Evolutionary conservation across 2,888 invertebrate species (phyloP).

Genomic region (Tethea ocularis): DNA sequence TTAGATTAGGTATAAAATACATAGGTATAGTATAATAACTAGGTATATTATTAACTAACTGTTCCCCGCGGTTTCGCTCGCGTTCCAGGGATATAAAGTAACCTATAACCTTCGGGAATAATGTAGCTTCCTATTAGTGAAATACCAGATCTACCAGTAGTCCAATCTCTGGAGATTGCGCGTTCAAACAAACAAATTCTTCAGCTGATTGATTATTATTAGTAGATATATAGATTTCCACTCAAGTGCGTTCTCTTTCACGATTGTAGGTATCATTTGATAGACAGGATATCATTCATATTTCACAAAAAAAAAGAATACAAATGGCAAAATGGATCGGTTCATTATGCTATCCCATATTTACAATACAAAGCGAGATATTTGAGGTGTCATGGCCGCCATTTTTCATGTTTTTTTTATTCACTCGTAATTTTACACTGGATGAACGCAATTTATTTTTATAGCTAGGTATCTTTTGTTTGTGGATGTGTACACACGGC

Average conservation of each 20-base stretch:
- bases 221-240: too few species aligned
- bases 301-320: not conserved
- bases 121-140: too few species aligned
- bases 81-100: too few species aligned
- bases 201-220: too few species aligned
- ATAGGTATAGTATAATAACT: too few species aligned
- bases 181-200: not conserved
- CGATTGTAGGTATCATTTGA: not conserved
- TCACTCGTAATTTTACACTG: not conserved
- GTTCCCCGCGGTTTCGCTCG: too few species aligned
- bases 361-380: constrained; percentile 3
- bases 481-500: not conserved
- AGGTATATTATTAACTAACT: too few species aligned
- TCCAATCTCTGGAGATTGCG: too few species aligned
- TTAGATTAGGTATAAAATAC: too few species aligned
- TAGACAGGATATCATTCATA: not conserved
- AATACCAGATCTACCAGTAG: too few species aligned
- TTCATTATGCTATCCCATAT: not conserved
- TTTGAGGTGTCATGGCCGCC: not conserved
- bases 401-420: not conserved
- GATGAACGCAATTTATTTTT: constrained; percentile 3
- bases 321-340: not conserved
- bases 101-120: too few species aligned
- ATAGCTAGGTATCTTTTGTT: not conserved
- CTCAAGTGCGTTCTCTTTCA: not conserved